Evolutionary conservation across 2,888 invertebrate genomes (phyloP).

Genomic region (Peribatodes rhomboidaria): DNA sequence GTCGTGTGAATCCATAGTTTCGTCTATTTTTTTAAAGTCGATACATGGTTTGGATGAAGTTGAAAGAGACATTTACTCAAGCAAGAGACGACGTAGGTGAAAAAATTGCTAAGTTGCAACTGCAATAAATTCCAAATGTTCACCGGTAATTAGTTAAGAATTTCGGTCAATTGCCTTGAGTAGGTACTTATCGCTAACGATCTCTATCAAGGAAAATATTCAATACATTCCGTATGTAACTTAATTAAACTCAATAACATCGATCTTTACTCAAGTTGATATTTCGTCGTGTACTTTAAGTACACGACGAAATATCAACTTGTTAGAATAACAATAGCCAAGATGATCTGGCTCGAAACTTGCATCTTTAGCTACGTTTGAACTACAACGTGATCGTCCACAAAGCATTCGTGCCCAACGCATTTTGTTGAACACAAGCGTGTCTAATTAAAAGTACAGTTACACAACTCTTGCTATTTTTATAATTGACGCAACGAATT

Average conservation of each 20-base stretch:
- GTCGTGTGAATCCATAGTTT: no score
- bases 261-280: not conserved
- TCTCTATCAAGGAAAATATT: constrained; percentile 1
- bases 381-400: constrained; percentile 13
- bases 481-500: constrained; percentile 8
- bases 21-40: no score
- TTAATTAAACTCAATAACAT: not conserved
- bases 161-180: not conserved
- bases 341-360: constrained; percentile 1
- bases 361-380: constrained; percentile 6
- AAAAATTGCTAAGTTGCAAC: no score
- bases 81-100: no score
- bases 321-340: constrained; percentile 7
- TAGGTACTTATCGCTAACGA: not conserved
- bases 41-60: no score
- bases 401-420: constrained; percentile 21
- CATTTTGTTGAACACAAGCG: constrained; percentile 17
- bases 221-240: not conserved
- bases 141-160: not conserved
- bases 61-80: no score
- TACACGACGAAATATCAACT: no score
- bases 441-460: constrained; percentile 25
- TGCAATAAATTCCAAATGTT: no score
- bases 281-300: constrained; percentile 8
- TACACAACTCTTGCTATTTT: constrained; percentile 24